Conservation (phyloP, 2,888 invertebrate genomes). For the Acholoe squamosa region DNA sequence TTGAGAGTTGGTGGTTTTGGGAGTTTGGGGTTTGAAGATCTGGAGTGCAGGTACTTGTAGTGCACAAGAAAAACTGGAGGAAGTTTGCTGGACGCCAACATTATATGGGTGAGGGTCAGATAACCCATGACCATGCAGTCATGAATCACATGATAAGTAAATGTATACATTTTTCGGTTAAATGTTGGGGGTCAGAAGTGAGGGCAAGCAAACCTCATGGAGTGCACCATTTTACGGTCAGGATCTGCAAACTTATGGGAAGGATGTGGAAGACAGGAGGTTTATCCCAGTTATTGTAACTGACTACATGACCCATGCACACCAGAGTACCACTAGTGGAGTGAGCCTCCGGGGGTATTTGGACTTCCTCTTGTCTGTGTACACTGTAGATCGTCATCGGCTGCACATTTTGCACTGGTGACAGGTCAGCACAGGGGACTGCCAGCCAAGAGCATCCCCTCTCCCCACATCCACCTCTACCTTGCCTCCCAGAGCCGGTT, state of each 20-base stretch:
- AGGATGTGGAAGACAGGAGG: too few relatives aligned
- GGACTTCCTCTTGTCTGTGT: neutral
- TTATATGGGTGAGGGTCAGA: too few relatives aligned
- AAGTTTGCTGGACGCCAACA: too few relatives aligned
- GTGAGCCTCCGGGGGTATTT: neutral
- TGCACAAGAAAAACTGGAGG: neutral
- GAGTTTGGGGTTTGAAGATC: neutral
- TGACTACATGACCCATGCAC: neutral
- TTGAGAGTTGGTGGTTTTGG: too few relatives aligned
- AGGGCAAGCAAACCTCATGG: too few relatives aligned
- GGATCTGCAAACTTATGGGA: too few relatives aligned
- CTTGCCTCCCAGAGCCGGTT: neutral
- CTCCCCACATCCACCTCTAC: neutral
- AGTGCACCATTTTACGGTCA: too few relatives aligned
- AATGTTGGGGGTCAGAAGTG: too few relatives aligned
- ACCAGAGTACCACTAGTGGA: too few relatives aligned
- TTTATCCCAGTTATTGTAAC: neutral
- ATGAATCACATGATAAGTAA: too few relatives aligned
- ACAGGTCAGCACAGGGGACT: neutral
- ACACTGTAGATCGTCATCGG: neutral
- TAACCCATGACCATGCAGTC: too few relatives aligned
- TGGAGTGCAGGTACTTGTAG: neutral
- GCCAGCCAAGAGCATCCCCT: neutral
- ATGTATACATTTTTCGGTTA: too few relatives aligned
- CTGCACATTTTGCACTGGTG: neutral